These are phyloP conservation scores for Thereva nobilitata DNA, from an alignment of 2,888 invertebrate species.

Conservation along the genomic window DNA sequence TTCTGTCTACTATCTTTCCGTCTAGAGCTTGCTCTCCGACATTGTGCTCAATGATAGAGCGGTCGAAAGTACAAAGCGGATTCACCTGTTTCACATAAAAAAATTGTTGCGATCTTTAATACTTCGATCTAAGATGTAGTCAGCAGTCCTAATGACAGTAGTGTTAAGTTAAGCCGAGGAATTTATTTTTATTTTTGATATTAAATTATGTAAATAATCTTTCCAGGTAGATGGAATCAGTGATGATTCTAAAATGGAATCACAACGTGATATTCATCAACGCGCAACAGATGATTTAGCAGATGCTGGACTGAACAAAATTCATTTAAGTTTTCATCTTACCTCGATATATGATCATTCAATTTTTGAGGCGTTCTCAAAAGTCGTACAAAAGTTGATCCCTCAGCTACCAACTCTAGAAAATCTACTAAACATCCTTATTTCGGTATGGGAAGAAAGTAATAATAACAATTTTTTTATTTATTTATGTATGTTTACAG, in stretches of 20 bases:
- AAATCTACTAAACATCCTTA: conserved; percentile 95
- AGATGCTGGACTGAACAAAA: conserved; percentile 85
- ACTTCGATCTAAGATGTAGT: too few species aligned
- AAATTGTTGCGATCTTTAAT: too few species aligned
- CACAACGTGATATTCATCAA: conserved; percentile 97
- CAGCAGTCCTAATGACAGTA: too few species aligned
- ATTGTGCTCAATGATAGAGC: too few species aligned
- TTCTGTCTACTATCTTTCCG: too few species aligned
- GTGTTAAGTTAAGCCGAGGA: too few species aligned
- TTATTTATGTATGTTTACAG: conserved; percentile 59
- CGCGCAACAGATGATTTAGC: conserved; percentile 92
- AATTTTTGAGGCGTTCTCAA: conserved; percentile 99
- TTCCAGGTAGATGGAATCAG: conserved; percentile 90
- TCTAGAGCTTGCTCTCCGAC: too few species aligned
- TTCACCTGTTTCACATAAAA: too few species aligned
- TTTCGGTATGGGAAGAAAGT: conserved; percentile 73
- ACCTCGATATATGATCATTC: conserved; percentile 99
- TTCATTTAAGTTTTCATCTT: conserved; percentile 91
- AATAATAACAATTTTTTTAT: conserved; percentile 20
- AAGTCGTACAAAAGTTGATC: conserved; percentile 98
- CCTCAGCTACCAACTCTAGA: conserved; percentile 96
- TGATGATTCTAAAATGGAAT: conserved; percentile 99
- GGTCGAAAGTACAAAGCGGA: too few species aligned
- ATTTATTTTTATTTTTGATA: too few species aligned
- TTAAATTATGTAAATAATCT: conserved; percentile 12